Evolutionary conservation across 2,113 vertebrate genomes (phyloP).

Genomic region (Fukomys damarensis): DNA sequence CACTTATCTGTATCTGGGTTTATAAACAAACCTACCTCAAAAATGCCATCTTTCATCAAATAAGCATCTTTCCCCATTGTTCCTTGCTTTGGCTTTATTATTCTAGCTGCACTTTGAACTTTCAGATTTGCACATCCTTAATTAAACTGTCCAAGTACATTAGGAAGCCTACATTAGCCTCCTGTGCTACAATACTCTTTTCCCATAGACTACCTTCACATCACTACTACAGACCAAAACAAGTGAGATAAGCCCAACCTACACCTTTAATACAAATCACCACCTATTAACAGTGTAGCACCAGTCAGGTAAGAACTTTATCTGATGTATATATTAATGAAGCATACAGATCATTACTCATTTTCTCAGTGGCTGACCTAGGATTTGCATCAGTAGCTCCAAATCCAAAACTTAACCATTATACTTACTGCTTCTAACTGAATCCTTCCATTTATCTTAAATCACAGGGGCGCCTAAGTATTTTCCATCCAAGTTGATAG

Average conservation of each 20-base stretch:
- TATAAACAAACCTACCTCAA: not conserved
- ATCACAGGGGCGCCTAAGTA: not conserved
- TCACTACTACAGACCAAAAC: not conserved
- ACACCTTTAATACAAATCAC: not conserved
- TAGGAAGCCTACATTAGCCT: not conserved
- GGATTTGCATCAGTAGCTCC: not conserved
- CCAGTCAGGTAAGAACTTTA: not conserved
- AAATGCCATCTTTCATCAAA: not conserved
- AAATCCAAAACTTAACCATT: not conserved
- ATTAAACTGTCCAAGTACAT: not conserved
- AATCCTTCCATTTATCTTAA: not conserved
- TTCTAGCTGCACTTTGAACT: not conserved
- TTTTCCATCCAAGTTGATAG: not conserved
- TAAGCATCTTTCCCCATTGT: not conserved
- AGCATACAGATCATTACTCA: not conserved
- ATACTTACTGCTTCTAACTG: not conserved
- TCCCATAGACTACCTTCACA: not conserved
- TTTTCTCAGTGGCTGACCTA: not conserved
- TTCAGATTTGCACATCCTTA: not conserved
- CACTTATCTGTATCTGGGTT: not conserved
- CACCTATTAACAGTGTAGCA: not conserved
- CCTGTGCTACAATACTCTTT: not conserved
- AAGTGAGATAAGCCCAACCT: not conserved
- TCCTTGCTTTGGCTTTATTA: not conserved
- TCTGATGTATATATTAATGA: not conserved